phyloP scores from a whole-genome alignment of 2,113 vertebrate species.

The Urocynchramus pylzowi region DNA sequence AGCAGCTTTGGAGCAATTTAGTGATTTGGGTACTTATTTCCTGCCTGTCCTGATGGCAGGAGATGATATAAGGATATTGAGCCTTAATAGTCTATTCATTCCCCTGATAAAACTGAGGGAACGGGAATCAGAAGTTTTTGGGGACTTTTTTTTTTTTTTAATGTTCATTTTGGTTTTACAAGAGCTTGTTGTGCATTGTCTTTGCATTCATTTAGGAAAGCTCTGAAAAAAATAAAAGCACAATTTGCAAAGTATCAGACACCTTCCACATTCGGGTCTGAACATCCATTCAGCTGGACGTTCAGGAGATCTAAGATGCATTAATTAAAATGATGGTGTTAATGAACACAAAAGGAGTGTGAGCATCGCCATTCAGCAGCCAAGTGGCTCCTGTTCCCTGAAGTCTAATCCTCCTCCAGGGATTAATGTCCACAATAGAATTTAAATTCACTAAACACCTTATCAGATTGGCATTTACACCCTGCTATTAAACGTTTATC shows the following conservation, averaged over 20 bases:
- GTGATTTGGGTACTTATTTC: constrained; percentile 57
- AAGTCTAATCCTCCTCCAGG: not conserved
- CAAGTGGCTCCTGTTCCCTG: not conserved
- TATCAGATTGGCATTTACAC: not conserved
- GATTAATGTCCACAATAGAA: not conserved
- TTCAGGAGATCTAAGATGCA: not conserved
- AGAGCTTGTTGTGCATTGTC: not conserved
- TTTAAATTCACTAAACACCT: not conserved
- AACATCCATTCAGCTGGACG: not conserved
- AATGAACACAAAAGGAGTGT: not conserved
- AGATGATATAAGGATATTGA: constrained; percentile 51
- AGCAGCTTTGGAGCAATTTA: constrained; percentile 59
- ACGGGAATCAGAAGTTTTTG: not conserved
- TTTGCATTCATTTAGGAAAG: not conserved
- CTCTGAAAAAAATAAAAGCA: not conserved
- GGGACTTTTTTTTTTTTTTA: not conserved
- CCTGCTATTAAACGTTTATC: not conserved
- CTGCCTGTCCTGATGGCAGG: constrained; percentile 23
- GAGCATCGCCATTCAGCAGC: not conserved
- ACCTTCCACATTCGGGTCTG: not conserved
- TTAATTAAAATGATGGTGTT: not conserved
- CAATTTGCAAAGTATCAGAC: not conserved
- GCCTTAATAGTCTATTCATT: constrained; percentile 53
- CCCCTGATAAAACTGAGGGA: not conserved
- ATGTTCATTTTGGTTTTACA: not conserved